These are phyloP conservation scores for Uloborus diversus DNA, from an alignment of 1,140 invertebrate species.

Conservation along the genomic window DNA sequence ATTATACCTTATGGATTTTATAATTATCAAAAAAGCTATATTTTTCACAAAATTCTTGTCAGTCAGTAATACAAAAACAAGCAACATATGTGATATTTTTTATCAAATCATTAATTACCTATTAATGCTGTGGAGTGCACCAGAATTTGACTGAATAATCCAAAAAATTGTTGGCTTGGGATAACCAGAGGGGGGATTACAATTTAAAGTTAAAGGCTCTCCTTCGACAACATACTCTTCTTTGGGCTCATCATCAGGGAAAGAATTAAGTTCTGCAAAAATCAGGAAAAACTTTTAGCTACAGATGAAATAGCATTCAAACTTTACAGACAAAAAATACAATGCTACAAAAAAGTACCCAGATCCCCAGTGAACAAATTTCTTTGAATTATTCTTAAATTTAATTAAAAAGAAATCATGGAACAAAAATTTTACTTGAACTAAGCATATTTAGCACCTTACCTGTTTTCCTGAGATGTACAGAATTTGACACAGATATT, in stretches of 20 bases:
- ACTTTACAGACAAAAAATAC: too few relatives aligned
- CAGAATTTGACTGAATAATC: slow-evolving; percentile 79
- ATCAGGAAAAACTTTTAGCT: too few relatives aligned
- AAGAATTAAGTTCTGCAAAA: slow-evolving; percentile 80
- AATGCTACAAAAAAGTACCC: too few relatives aligned
- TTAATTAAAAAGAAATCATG: too few relatives aligned
- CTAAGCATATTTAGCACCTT: too few relatives aligned
- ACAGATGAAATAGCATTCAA: too few relatives aligned
- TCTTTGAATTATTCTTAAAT: too few relatives aligned
- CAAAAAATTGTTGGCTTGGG: slow-evolving; percentile 94
- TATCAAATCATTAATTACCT: too few relatives aligned
- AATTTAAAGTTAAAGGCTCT: slow-evolving; percentile 84
- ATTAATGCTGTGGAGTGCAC: slow-evolving; percentile 86
- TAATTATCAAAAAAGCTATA: neutral
- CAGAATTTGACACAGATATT: slow-evolving; percentile 90
- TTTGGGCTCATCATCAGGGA: slow-evolving; percentile 75
- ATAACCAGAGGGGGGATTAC: slow-evolving; percentile 91
- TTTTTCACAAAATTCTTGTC: neutral
- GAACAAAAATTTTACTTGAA: too few relatives aligned
- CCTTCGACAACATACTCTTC: slow-evolving; percentile 77
- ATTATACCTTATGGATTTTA: too few relatives aligned
- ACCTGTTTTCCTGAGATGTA: slow-evolving; percentile 91
- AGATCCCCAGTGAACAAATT: too few relatives aligned
- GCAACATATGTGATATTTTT: too few relatives aligned
- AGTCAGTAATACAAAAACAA: neutral